These are phyloP conservation scores for Acanthaster planci DNA, from an alignment of 35 echinoderm and acorn worm species.

Conservation along the genomic window DNA sequence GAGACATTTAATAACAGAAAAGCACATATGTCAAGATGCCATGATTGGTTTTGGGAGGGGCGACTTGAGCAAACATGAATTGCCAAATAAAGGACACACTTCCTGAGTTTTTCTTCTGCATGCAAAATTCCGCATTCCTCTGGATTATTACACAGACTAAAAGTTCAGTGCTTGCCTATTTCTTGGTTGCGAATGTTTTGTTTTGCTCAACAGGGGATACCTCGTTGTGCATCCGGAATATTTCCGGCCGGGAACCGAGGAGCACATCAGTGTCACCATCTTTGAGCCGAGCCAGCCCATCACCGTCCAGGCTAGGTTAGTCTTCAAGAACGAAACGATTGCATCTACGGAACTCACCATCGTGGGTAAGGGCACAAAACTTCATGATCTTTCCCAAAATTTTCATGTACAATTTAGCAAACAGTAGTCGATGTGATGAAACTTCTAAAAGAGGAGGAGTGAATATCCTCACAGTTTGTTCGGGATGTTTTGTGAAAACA, in stretches of 20 bases:
- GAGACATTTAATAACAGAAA: too few species aligned
- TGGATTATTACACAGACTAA: too few species aligned
- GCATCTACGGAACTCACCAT: slow-evolving; percentile 66
- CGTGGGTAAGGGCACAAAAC: slow-evolving; percentile 68
- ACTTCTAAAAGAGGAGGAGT: too few species aligned
- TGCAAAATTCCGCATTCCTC: too few species aligned
- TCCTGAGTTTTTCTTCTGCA: too few species aligned
- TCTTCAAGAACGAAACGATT: slow-evolving; percentile 61
- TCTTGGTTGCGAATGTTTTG: neutral
- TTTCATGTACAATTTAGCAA: too few species aligned
- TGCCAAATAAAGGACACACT: too few species aligned
- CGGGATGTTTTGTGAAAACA: too few species aligned
- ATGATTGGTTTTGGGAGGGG: too few species aligned
- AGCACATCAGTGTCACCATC: slow-evolving; percentile 85
- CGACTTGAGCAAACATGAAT: too few species aligned
- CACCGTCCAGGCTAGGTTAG: slow-evolving; percentile 67
- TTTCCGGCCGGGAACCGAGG: slow-evolving; percentile 69
- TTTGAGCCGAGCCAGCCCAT: slow-evolving; percentile 81
- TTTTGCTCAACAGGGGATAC: slow-evolving; percentile 69
- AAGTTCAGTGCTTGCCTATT: neutral
- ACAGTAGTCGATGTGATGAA: slow-evolving; percentile 16
- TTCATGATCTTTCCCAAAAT: neutral
- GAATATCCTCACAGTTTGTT: too few species aligned
- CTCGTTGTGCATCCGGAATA: slow-evolving; percentile 67
- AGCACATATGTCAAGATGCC: too few species aligned